phyloP scores from a whole-genome alignment of 2,888 invertebrate genomes.

The Eupithecia dodoneata region DNA sequence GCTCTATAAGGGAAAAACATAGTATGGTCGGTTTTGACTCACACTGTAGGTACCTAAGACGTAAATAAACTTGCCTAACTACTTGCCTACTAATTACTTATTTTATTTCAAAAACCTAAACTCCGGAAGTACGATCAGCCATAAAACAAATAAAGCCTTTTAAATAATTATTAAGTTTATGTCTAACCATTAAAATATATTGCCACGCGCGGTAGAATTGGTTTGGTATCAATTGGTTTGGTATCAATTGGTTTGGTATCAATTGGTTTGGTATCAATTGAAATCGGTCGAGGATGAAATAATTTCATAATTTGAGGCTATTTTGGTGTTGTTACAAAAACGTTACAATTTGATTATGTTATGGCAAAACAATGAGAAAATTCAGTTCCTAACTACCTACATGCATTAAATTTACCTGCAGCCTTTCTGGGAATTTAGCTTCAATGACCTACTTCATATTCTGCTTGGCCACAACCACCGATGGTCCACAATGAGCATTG shows the following conservation, averaged over 20 bases:
- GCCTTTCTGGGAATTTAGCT: not conserved
- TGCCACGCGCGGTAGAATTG: constrained; percentile 34
- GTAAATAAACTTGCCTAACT: too few species aligned
- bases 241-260: too few species aligned
- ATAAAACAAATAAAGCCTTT: constrained; percentile 18
- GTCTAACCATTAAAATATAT: constrained; percentile 28
- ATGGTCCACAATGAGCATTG: not conserved
- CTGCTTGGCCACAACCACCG: not conserved
- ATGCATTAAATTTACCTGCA: not conserved
- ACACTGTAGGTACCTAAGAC: too few species aligned
- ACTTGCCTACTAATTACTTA: not conserved
- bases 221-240: constrained; percentile 44
- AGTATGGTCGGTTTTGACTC: too few species aligned
- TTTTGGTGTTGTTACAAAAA: constrained; percentile 30
- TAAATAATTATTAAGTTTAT: constrained; percentile 20
- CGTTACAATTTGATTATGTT: not conserved
- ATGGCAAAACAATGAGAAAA: not conserved
- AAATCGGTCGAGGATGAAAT: constrained; percentile 51
- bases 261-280: constrained; percentile 42
- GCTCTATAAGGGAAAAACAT: too few species aligned
- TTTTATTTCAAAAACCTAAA: not conserved
- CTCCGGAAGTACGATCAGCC: not conserved
- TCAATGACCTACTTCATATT: not conserved
- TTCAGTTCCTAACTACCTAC: not conserved
- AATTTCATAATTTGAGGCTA: constrained; percentile 39